Evolutionary conservation across 2,113 vertebrate genomes (phyloP), one percentile per base, ranked within the genome.

Genomic region (Phainopepla nitens): DNA sequence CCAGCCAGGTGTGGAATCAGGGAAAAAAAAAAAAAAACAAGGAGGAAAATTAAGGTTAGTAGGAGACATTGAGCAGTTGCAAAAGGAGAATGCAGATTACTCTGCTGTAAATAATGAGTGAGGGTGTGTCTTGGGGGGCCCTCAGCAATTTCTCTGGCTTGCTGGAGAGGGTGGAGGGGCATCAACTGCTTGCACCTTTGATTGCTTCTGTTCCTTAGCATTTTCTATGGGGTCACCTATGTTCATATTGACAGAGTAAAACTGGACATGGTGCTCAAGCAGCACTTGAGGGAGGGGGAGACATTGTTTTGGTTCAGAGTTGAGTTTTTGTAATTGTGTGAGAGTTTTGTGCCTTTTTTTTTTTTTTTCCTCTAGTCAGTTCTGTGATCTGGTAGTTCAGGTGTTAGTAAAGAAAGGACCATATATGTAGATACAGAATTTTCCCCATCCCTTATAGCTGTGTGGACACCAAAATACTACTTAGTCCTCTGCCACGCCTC

Each of bases 81-180:
- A 51, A 71, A 64, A 24, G 27, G 42, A 29, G 19, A 61, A n/a
- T 20, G 36, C 0, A 3, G 64, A 35, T 82, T 89, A 62, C 65
- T 87, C 33, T 79, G 12, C 53, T 71, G 60, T 31, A 79, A 88
- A 56, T 84, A 58, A 50, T 41, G 28, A 54, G 27, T 8, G 22
- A 11, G 16, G 22, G 8, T 57, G 50, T 64, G 6, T 60, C 61
- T 17, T 62, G 36, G 22, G 18, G 11, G 0, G 1, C 39, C 23
- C 25, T 77, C 51, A 65, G n/a, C 50, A 80, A 41, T 50, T 14
- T 49, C 45, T 58, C 50, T 44, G 77, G 28, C n/a, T 89, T 82
- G 9, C 54, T 50, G 56, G 25, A 33, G 35, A 49, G 17, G 6
- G 7, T 2, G 2, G 4, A 27, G 13, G 1, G 13, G 0, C 8